Conservation (phyloP, 92 coral and sea anemone genomes). For the Micromussa lordhowensis region DNA sequence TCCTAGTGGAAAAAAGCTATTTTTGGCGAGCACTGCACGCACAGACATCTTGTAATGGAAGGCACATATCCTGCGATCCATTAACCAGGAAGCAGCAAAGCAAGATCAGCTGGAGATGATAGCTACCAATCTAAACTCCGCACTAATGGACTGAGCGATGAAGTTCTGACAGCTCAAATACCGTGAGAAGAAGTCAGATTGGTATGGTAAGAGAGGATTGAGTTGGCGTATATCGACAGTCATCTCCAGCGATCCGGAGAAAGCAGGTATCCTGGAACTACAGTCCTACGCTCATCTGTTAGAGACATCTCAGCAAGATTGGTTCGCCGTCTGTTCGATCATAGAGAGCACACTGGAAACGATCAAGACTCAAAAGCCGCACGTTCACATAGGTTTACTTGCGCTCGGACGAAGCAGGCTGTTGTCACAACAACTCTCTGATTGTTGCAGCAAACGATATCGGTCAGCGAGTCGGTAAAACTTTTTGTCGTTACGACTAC, state of each 20-base stretch:
- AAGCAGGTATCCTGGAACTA: slow-evolving; percentile 14
- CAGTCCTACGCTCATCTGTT: slow-evolving; percentile 21
- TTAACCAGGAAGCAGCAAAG: slow-evolving; percentile 9
- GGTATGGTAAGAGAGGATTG: too few relatives aligned
- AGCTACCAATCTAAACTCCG: not conserved
- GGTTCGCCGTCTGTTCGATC: slow-evolving; percentile 31
- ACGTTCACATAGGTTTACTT: slow-evolving; percentile 14
- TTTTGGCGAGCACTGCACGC: too few relatives aligned
- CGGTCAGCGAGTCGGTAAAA: slow-evolving; percentile 52
- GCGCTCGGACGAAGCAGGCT: slow-evolving; percentile 9
- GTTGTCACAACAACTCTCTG: slow-evolving; percentile 9
- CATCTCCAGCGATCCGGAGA: slow-evolving; percentile 12
- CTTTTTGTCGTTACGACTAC: slow-evolving; percentile 62
- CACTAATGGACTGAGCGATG: not conserved
- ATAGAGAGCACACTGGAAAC: slow-evolving; percentile 17
- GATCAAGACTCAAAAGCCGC: slow-evolving; percentile 23
- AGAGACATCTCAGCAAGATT: slow-evolving; percentile 7
- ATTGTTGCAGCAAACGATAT: slow-evolving; percentile 47
- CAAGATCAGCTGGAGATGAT: not conserved
- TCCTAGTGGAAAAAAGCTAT: too few relatives aligned
- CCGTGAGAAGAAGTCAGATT: too few relatives aligned
- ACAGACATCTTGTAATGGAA: slow-evolving; percentile 22
- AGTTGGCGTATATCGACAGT: too few relatives aligned
- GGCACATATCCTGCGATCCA: slow-evolving; percentile 19
- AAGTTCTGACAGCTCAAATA: too few relatives aligned